Evolutionary conservation across 37 sponge, comb jelly and placozoan genomes (phyloP), one percentile per base, ranked within the genome.

Genomic region (Halichondria panicea): DNA sequence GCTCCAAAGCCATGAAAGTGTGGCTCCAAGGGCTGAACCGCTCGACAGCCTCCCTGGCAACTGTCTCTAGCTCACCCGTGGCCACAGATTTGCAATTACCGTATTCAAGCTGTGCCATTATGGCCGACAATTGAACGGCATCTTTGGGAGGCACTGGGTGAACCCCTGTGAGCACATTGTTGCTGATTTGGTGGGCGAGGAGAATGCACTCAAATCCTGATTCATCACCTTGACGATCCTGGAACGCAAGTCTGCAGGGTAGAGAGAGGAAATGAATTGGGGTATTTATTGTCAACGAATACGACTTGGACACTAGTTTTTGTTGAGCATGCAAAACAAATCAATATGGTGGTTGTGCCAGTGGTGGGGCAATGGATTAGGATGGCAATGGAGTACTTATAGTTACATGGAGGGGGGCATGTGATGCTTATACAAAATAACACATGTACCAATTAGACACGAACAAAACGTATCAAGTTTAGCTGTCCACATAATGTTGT

Each of bases 21-120:
- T 65, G 40, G 18, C 63, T 77, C 66, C 42, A 48, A 3, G 72
- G 73, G 54, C 79, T 63, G 62, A 85, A 85, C n/a, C 54, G 67
- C 72, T 53, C 32, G 22, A 85, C 42, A 27, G 60, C 78, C 7
- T 85, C 79, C 27, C 54, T 70, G 4, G 59, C 73, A 13, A 65
- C 21, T 3, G 25, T 19, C 1, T 78, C 79, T 24, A 19, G 25
- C 4, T 3, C 56, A n/a, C 58, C 42, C 46, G 36, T 36, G 3
- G 27, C 65, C 11, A 63, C 24, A 1, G 36, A 28, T 6, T 4
- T 53, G 70, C 79, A 78, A 38, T 85, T 68, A 9, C 86, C 86
- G 65, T 78, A 78, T 35, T 85, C 86, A 1, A 85, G 61, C 78
- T 85, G 78, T 32, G 79, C 42, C 86, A 85, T 71, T 24, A 70